phyloP scores from a whole-genome alignment of 1,140 invertebrate species.

The Phocides pigmalion region DNA sequence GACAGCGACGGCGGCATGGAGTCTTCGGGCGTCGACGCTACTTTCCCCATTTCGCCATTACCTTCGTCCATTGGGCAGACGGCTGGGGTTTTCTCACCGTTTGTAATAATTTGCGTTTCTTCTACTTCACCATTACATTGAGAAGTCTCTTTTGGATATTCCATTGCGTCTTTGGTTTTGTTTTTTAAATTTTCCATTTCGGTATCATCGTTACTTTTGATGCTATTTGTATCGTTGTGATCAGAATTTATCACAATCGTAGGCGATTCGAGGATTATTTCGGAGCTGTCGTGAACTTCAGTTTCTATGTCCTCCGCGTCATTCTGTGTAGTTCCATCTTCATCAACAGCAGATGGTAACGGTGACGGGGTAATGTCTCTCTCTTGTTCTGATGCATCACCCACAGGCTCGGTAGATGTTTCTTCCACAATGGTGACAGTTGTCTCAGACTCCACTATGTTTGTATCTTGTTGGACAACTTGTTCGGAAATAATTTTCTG shows the following conservation, averaged over 20 bases:
- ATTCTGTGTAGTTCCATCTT: slow-evolving; percentile 26
- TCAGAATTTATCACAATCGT: slow-evolving; percentile 24
- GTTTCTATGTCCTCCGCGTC: slow-evolving; percentile 19
- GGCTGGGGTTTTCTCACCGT: slow-evolving; percentile 37
- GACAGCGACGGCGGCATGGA: slow-evolving; percentile 47
- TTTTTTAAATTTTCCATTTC: slow-evolving; percentile 40
- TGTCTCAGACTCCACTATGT: slow-evolving; percentile 3
- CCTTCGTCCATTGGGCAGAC: slow-evolving; percentile 4
- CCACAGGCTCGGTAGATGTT: slow-evolving; percentile 5
- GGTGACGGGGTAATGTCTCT: slow-evolving; percentile 14
- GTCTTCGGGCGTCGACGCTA: slow-evolving; percentile 39
- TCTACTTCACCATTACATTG: slow-evolving; percentile 36
- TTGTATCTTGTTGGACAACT: slow-evolving; percentile 1
- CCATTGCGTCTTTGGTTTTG: slow-evolving; percentile 36
- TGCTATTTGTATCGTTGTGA: slow-evolving; percentile 7
- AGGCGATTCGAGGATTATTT: slow-evolving; percentile 23
- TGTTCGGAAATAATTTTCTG: neutral
- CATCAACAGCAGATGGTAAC: slow-evolving; percentile 13
- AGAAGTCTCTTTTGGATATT: neutral
- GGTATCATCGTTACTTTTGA: slow-evolving; percentile 30
- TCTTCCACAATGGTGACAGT: neutral
- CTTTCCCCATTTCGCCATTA: slow-evolving; percentile 28
- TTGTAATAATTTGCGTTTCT: slow-evolving; percentile 32
- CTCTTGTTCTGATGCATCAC: slow-evolving; percentile 25
- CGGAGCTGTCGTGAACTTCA: slow-evolving; percentile 17